Evolutionary conservation across 2,888 invertebrate genomes (phyloP), one percentile per base, ranked within the genome.

Genomic region (Protonemura montana): DNA sequence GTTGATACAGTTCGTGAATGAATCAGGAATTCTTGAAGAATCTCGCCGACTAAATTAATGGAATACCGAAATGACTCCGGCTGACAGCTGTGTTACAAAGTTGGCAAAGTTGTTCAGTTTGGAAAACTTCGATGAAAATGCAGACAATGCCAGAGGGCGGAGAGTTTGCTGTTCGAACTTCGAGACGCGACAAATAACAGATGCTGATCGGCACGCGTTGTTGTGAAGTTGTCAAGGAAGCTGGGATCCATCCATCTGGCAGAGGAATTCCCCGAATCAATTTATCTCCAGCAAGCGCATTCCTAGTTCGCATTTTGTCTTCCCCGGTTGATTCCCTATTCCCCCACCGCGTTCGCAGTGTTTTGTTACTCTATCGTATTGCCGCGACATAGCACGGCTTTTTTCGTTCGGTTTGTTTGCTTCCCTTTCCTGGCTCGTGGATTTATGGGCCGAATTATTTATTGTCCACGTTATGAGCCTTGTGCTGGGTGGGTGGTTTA

Each of bases 201-300:
- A 59, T 59, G 59, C 59, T 59, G 59, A 59, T 59, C 59, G 3
- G 59, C 59, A 13, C 13, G 59, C 59, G 59, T 59, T 59, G 59
- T 59, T 59, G 59, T 59, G 59, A 59, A 59, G 59, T 59, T 59
- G 59, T 59, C 59, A 59, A 59, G 59, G 59, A 59, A 59, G 13
- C 59, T 59, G 59, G 59, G 59, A 59, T 59, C 59, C 59, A 59
- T 59, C 59, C 59, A 59, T 59, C 59, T 59, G 59, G 59, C 59
- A 59, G 13, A 10, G 59, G 59, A 59, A 59, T 59, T 59, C 59
- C 59, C 59, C 59, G 59, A 59, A 59, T 59, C 59, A 59, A 59
- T 59, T 59, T 59, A 59, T 59, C 59, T 59, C 59, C 13, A 2
- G 35, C 59, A 16, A 10, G 59, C 59, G 13, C 59, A 59, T 59